These are phyloP conservation scores for Caerostris darwini DNA, from an alignment of 1,140 invertebrate species.

Conservation along the genomic window DNA sequence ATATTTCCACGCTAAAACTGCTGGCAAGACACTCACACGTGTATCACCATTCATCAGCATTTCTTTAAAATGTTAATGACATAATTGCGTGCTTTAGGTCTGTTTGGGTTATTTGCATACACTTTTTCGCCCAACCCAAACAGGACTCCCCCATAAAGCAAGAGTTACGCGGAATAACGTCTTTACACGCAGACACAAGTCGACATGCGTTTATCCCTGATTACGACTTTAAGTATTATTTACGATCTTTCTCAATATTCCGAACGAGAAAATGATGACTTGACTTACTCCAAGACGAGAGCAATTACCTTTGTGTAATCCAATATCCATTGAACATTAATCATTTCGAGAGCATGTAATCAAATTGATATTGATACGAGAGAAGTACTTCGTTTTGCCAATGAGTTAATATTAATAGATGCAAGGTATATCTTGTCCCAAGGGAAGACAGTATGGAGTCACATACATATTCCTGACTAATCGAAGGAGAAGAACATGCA, in stretches of 20 bases:
- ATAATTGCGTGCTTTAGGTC: neutral
- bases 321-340: slow-evolving; percentile 39
- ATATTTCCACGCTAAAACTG: no score
- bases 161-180: no score
- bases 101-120: neutral
- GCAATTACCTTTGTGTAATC: slow-evolving; percentile 9
- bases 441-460: neutral
- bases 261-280: neutral
- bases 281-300: neutral
- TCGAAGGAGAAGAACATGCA: no score
- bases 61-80: neutral
- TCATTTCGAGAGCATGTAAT: slow-evolving; percentile 25
- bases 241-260: neutral
- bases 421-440: slow-evolving; percentile 13
- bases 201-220: neutral
- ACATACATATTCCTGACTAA: neutral
- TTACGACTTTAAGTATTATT: neutral
- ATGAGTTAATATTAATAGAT: slow-evolving; percentile 40
- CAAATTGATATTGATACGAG: slow-evolving; percentile 22
- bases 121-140: neutral
- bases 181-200: neutral
- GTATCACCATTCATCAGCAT: neutral
- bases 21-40: neutral
- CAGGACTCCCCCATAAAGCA: no score
- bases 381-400: neutral